phyloP scores from a whole-genome alignment of 1,140 invertebrate species.

The Gryllus bimaculatus region DNA sequence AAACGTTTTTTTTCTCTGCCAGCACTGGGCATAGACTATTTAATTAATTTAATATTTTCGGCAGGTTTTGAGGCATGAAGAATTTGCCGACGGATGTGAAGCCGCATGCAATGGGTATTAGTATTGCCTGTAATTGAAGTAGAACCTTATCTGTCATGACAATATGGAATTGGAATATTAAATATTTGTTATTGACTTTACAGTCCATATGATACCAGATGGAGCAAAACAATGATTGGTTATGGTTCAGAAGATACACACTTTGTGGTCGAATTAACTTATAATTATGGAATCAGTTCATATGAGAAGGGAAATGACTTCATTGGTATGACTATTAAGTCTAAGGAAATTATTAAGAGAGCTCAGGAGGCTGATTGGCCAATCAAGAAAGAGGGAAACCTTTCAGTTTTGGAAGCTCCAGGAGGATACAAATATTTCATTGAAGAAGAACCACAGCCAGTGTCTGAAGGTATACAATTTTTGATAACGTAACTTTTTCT shows the following conservation, averaged over 20 bases:
- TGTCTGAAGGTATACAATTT: slow-evolving; percentile 44
- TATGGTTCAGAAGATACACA: slow-evolving; percentile 91
- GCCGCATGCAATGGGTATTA: slow-evolving; percentile 91
- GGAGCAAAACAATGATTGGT: slow-evolving; percentile 99
- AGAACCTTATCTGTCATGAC: not conserved
- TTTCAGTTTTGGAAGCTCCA: slow-evolving; percentile 60
- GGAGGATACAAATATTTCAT: slow-evolving; percentile 86
- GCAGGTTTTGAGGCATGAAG: slow-evolving; percentile 89
- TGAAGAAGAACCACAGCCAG: slow-evolving; percentile 55
- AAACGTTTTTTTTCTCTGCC: slow-evolving; percentile 26
- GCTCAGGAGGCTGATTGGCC: slow-evolving; percentile 59
- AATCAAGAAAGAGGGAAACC: slow-evolving; percentile 47
- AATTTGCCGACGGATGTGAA: slow-evolving; percentile 92
- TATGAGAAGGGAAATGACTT: slow-evolving; percentile 88
- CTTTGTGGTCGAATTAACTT: slow-evolving; percentile 95
- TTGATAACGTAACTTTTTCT: not conserved
- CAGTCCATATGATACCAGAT: slow-evolving; percentile 91
- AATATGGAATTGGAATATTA: not conserved
- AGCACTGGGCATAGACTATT: slow-evolving; percentile 11
- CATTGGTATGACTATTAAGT: slow-evolving; percentile 73
- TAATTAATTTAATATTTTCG: slow-evolving; percentile 24
- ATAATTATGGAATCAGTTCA: slow-evolving; percentile 86
- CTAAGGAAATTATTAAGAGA: slow-evolving; percentile 61
- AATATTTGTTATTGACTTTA: slow-evolving; percentile 7
- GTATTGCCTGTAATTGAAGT: slow-evolving; percentile 22